Conservation (phyloP, 2,113 vertebrate species). For the Phalacrocorax brasilianus region DNA sequence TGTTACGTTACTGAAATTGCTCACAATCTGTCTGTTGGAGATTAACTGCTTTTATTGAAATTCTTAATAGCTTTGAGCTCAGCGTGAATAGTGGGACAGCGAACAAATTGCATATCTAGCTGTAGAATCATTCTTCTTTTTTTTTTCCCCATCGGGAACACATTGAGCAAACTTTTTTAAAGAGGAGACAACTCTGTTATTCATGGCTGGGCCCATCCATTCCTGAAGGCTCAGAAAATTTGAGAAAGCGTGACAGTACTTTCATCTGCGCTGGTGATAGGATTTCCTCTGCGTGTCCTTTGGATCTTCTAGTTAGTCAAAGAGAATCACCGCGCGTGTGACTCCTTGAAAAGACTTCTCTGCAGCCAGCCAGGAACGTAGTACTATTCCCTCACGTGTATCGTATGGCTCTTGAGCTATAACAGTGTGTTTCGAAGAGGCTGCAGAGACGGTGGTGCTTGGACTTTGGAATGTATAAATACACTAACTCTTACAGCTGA, state of each 20-base stretch:
- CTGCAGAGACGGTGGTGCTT: neutral
- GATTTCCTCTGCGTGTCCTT: neutral
- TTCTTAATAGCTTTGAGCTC: neutral
- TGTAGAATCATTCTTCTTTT: neutral
- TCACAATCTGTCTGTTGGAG: neutral
- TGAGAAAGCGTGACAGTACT: neutral
- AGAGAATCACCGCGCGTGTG: fast-evolving
- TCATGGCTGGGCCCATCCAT: neutral
- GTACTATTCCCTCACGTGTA: fast-evolving
- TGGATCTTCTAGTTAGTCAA: neutral
- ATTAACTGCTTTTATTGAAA: neutral
- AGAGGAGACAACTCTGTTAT: neutral
- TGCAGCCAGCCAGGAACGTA: fast-evolving
- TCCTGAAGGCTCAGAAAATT: neutral
- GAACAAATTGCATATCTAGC: neutral
- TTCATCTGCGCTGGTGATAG: neutral
- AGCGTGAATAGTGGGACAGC: neutral
- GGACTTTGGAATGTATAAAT: no score
- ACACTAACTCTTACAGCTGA: no score
- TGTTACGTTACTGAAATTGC: neutral
- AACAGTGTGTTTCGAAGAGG: neutral
- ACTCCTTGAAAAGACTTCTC: neutral
- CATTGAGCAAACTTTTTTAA: neutral
- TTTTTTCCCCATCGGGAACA: neutral
- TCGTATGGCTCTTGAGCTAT: fast-evolving